Evolutionary conservation across 2,888 invertebrate species (phyloP).

Genomic region (Apamea crenata): DNA sequence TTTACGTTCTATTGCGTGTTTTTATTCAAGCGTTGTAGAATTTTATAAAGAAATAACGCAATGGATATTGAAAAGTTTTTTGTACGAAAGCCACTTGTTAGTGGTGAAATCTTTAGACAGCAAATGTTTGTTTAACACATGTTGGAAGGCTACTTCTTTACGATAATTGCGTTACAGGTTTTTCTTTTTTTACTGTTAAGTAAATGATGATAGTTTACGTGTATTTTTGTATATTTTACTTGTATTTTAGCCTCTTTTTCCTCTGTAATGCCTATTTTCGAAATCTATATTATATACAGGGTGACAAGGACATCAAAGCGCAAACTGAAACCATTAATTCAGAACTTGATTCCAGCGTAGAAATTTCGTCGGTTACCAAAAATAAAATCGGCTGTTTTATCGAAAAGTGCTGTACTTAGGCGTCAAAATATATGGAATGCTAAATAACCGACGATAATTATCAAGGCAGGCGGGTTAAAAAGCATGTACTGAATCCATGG

Average conservation of each 20-base stretch:
- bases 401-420: too few species aligned
- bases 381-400: not conserved
- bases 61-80: constrained; percentile 18
- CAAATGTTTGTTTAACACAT: constrained; percentile 39
- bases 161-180: constrained; percentile 28
- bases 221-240: not conserved
- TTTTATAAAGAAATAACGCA: constrained; percentile 11
- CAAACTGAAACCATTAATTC: not conserved
- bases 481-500: not conserved
- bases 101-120: constrained; percentile 15
- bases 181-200: constrained; percentile 1
- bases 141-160: constrained; percentile 41
- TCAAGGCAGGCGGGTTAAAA: not conserved
- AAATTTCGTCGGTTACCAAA: not conserved
- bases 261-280: not conserved
- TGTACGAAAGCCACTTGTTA: not conserved
- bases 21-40: constrained; percentile 6
- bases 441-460: not conserved
- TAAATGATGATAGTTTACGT: constrained; percentile 4
- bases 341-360: not conserved
- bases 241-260: not conserved
- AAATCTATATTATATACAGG: not conserved
- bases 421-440: too few species aligned
- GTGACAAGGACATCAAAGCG: not conserved
- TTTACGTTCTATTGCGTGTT: constrained; percentile 36